phyloP scores from a whole-genome alignment of 2,113 vertebrate genomes.

The Dasypus novemcinctus region DNA sequence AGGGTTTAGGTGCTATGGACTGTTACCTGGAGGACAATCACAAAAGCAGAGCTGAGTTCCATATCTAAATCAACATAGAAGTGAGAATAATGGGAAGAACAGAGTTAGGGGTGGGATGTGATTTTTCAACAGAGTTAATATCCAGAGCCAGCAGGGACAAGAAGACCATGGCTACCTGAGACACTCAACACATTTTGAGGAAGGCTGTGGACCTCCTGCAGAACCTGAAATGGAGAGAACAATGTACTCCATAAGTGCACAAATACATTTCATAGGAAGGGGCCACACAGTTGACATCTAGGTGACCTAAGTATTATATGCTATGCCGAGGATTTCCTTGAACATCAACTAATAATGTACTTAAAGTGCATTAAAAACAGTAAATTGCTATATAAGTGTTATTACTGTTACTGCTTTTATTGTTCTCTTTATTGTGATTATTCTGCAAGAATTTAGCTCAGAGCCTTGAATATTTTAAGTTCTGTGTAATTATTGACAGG shows the following conservation, averaged over 20 bases:
- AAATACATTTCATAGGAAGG: slow-evolving; percentile 4
- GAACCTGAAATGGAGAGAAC: not conserved
- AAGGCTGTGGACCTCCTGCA: not conserved
- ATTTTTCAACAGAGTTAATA: not conserved
- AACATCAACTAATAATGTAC: not conserved
- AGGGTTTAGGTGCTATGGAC: not conserved
- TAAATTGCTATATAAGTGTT: not conserved
- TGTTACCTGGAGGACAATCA: not conserved
- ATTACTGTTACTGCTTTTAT: not conserved
- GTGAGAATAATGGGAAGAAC: not conserved
- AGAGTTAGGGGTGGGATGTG: not conserved
- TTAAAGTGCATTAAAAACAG: not conserved
- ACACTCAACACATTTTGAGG: not conserved
- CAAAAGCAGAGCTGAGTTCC: not conserved
- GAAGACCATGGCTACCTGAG: not conserved
- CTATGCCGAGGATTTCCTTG: not conserved
- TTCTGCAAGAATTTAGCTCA: not conserved
- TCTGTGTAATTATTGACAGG: not conserved
- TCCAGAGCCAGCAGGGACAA: not conserved
- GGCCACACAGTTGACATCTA: not conserved
- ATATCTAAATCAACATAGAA: not conserved
- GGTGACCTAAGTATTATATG: too few species aligned
- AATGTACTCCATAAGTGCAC: not conserved
- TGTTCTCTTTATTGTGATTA: slow-evolving; percentile 6
- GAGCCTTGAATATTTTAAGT: not conserved